Evolutionary conservation across 2,888 invertebrate species (phyloP).

Genomic region (Halictus ligatus): DNA sequence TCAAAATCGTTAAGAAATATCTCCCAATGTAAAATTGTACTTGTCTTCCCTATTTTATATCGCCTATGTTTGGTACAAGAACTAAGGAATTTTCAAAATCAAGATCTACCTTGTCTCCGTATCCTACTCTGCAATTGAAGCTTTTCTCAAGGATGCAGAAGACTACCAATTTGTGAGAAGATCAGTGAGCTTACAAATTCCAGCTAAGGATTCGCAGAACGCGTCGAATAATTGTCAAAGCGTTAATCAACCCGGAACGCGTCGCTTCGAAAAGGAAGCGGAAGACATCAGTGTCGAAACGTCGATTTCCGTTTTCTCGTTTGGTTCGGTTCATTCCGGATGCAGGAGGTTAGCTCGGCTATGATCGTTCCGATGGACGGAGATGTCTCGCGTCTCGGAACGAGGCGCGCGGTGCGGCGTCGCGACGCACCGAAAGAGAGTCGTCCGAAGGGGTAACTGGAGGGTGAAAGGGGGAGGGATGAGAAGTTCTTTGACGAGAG

Average conservation of each 20-base stretch:
- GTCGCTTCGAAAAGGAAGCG: not conserved
- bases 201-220: not conserved
- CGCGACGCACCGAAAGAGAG: not conserved
- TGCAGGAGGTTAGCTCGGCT: not conserved
- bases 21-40: too few relatives aligned
- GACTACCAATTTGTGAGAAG: not conserved
- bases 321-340: not conserved
- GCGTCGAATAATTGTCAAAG: not conserved
- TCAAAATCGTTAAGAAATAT: too few relatives aligned
- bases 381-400: not conserved
- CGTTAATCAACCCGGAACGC: not conserved
- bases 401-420: not conserved
- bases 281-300: not conserved
- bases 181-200: not conserved
- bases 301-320: not conserved
- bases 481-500: slow-evolving; percentile 50
- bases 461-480: slow-evolving; percentile 4
- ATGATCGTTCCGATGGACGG: slow-evolving; percentile 9
- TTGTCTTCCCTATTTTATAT: too few relatives aligned
- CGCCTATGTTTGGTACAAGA: too few relatives aligned
- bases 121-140: too few relatives aligned
- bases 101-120: too few relatives aligned
- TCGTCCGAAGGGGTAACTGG: not conserved
- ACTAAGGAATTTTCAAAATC: too few relatives aligned
- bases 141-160: not conserved